A percentile compares a stretch with the other conserved stretches of the same genome.
Evolutionary conservation across 2,113 vertebrate genomes (phyloP).

Genomic region (Pionites leucogaster): DNA sequence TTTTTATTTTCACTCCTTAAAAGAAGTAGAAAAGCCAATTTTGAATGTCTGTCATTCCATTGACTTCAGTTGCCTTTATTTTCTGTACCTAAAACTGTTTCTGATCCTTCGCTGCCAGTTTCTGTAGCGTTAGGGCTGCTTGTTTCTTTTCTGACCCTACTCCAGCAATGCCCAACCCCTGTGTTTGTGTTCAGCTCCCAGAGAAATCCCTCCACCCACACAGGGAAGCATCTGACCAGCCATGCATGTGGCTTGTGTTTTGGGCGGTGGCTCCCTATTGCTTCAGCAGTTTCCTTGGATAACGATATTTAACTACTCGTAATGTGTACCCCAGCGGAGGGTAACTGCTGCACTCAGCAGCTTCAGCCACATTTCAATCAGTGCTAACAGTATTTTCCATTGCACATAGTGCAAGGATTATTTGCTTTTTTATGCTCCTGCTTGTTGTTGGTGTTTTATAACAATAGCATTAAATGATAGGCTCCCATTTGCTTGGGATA

Average conservation of each 20-base stretch:
- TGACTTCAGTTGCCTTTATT: background rate
- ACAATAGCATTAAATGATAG: background rate
- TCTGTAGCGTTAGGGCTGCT: background rate
- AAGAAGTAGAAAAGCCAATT: background rate
- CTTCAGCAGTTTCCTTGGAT: background rate
- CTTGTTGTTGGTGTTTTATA: background rate
- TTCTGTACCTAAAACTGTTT: background rate
- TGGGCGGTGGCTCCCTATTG: background rate
- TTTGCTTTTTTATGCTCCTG: background rate
- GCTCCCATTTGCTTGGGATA: background rate
- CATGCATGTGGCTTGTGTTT: background rate
- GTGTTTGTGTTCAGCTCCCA: background rate
- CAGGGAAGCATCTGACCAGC: background rate
- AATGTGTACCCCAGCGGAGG: background rate
- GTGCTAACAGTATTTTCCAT: background rate
- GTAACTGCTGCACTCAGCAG: background rate
- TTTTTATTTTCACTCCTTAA: background rate
- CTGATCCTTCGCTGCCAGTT: rapidly evolving
- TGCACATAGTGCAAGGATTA: background rate
- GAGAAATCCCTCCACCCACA: background rate
- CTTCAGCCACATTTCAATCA: background rate
- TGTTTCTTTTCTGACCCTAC: background rate
- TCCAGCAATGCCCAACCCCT: background rate
- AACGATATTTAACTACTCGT: background rate
- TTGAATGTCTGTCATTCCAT: background rate